Conservation (phyloP, 2,797 vertebrate species). For the Sebastes hopkinsi region DNA sequence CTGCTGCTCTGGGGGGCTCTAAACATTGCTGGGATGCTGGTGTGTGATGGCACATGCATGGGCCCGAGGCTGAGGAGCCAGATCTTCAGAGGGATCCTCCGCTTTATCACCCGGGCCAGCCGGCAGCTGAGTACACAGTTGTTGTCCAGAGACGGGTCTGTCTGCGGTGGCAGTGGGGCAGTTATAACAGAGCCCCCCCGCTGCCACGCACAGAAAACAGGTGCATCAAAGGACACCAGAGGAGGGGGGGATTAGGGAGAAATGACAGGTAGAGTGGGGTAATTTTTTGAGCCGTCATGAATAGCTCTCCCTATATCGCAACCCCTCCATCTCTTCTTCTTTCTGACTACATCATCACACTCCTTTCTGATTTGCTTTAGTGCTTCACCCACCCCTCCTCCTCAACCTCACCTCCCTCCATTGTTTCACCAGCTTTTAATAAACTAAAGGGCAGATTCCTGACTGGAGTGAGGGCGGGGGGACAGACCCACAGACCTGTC, state of each 20-base stretch:
- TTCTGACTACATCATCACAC: conserved; percentile 43
- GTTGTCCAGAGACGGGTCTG: conserved; percentile 4
- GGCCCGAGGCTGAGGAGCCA: neutral
- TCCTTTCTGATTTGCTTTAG: conserved; percentile 30
- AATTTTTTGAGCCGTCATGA: neutral
- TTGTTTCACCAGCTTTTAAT: conserved; percentile 89
- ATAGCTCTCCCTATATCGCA: conserved; percentile 4
- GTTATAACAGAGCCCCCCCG: neutral
- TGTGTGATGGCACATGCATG: conserved; percentile 8
- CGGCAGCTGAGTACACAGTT: conserved; percentile 55
- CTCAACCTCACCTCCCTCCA: conserved; percentile 69
- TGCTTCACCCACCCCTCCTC: conserved; percentile 13
- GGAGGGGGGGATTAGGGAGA: neutral
- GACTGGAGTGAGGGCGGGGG: conserved; percentile 45
- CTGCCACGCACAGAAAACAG: conserved; percentile 28
- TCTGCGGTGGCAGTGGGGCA: neutral
- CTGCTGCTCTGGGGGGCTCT: neutral
- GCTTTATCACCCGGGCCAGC: neutral
- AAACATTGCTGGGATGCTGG: conserved; percentile 24
- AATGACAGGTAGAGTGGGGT: conserved; percentile 34
- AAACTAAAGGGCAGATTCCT: conserved; percentile 90
- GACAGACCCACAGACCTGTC: conserved; percentile 52
- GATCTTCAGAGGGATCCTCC: conserved; percentile 32
- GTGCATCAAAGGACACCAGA: conserved; percentile 38
- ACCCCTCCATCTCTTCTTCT: conserved; percentile 11